Base-by-base conservation (phyloP, 2,113 vertebrate species). In the Gorsachius goisagi region DNA sequence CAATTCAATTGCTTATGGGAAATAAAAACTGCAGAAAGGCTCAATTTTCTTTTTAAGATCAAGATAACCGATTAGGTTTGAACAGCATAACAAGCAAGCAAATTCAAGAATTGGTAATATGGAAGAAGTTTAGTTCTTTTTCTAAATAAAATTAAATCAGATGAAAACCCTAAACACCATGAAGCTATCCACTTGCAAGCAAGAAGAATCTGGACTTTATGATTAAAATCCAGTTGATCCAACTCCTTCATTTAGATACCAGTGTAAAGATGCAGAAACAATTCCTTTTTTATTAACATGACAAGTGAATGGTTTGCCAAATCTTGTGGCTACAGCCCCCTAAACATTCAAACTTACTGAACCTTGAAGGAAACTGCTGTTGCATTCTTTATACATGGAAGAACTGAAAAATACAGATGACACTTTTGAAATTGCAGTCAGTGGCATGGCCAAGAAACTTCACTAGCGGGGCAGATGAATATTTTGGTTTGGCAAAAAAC, bases 361-460 rank as follows among this genome's bases (percentile, higher is more conserved):
- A 77, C 96, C 97, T 96, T 94, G 92, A 97, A 96, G 93, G 82
- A 91, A 95, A 93, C 85, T 89, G 93, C 92, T 91, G 78, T 44
- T 95, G 89, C 82, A 89, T 94, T 92, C 91, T 87, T 95, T 75
- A 90, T 59, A 93, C 74, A 73, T 22, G 90, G 97, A 81, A 97
- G 77, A 69, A 68, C 73, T 77, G 62, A 82, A 93, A 94, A 93
- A 89, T 55, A 84, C 91, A 94, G 92, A 89, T 89, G 91, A 96
- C 95, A 95, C 89, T 92, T 88, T 68, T 41, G 85, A 95, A 96
- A 96, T 59, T 75, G 82, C 90, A 93, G 79, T 63, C 80, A 68
- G 90, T 28, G 74, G 71, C 2, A 0, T 41, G 86, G 97, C 94
- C 91, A 95, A 95, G 82, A 90, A 94, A 83, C 81, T 79, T 82